Conservation (phyloP, 2,888 invertebrate genomes). For the Formica aserva region DNA sequence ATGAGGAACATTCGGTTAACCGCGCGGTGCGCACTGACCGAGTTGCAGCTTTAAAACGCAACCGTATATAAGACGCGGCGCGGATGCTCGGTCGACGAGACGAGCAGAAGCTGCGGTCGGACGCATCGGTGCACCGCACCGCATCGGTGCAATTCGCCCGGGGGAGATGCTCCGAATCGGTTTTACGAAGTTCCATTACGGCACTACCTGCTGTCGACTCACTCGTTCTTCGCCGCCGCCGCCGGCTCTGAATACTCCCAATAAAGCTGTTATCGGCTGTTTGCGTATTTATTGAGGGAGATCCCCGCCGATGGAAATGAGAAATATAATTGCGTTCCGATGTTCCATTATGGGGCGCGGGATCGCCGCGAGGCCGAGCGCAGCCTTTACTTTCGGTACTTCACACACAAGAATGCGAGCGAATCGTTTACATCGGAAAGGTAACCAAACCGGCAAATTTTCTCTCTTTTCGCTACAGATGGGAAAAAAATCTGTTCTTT, state of each 20-base stretch:
- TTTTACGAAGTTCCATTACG: constrained; percentile 56
- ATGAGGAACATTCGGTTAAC: constrained; percentile 26
- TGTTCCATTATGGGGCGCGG: constrained; percentile 47
- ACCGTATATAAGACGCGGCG: constrained; percentile 44
- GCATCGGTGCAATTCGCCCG: constrained; percentile 49
- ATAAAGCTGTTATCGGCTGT: constrained; percentile 56
- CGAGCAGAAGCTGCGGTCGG: constrained; percentile 51
- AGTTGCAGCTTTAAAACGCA: constrained; percentile 52
- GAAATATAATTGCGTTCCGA: constrained; percentile 56
- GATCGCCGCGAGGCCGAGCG: constrained; percentile 47
- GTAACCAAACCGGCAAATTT: background rate
- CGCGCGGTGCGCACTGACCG: constrained; percentile 41
- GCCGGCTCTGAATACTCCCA: constrained; percentile 47
- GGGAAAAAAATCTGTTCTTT: too few relatives aligned
- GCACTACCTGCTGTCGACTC: constrained; percentile 52
- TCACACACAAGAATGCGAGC: constrained; percentile 1
- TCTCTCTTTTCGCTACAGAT: background rate
- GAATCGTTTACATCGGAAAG: background rate
- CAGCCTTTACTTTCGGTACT: constrained; percentile 12
- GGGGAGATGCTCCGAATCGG: constrained; percentile 50
- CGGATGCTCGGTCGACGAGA: constrained; percentile 14
- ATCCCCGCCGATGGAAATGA: constrained; percentile 51
- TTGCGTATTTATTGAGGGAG: constrained; percentile 56
- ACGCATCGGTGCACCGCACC: constrained; percentile 43
- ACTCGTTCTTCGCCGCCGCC: constrained; percentile 25